Percentiles rank a stretch among this genome's conserved stretches.
Conservation (phyloP, 2,113 vertebrate species). For the Porphyrio hochstetteri region DNA sequence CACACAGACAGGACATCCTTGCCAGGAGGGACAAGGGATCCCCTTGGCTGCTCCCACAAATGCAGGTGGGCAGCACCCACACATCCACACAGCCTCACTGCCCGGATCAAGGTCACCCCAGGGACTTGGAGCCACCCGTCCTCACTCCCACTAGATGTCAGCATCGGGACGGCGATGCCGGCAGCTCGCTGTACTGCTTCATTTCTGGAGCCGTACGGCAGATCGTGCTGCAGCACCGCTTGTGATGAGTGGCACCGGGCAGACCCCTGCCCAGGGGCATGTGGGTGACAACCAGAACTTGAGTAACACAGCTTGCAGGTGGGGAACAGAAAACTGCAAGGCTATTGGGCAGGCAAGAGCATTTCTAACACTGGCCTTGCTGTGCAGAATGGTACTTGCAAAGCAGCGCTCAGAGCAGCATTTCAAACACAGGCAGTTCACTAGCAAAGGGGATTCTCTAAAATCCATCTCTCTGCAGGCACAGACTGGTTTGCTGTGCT, state of each 20-base stretch:
- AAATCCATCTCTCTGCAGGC: not conserved
- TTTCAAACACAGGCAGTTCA: not conserved
- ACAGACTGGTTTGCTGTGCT: not conserved
- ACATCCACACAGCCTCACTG: not conserved
- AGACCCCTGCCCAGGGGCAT: not conserved
- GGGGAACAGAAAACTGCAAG: not conserved
- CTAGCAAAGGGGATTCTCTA: not conserved
- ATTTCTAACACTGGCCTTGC: not conserved
- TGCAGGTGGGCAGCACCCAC: not conserved
- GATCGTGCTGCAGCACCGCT: not conserved
- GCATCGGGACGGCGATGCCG: not conserved
- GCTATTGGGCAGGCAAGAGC: not conserved
- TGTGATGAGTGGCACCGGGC: rapidly evolving
- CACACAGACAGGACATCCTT: rapidly evolving
- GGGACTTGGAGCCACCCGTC: not conserved
- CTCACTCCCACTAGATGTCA: conserved; percentile 36
- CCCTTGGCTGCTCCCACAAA: not conserved
- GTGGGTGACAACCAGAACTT: not conserved
- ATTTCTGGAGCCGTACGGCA: rapidly evolving
- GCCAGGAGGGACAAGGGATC: not conserved
- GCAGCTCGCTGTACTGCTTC: rapidly evolving
- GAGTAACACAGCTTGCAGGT: not conserved
- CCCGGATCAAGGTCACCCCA: not conserved
- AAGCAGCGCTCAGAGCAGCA: not conserved
- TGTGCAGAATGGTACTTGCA: rapidly evolving